phyloP scores from a whole-genome alignment of 64 coral and sea anemone species.

The Montipora foliosa region DNA sequence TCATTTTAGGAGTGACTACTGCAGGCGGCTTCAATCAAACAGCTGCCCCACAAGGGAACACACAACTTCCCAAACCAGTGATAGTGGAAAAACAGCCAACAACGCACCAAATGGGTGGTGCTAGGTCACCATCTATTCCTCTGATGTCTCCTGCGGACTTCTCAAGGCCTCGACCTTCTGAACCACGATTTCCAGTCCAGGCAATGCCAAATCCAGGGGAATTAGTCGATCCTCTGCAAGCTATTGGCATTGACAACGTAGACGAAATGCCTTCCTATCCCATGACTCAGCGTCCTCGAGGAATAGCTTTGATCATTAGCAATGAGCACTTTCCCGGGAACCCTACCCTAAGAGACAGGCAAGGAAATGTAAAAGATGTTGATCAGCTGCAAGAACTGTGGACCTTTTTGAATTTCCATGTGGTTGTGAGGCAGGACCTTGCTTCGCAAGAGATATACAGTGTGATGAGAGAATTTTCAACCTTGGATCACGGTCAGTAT shows the following conservation, averaged over 20 bases:
- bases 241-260: conserved; percentile 50
- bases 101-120: conserved; percentile 19
- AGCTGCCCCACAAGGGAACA: no score
- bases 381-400: conserved; percentile 74
- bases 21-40: not conserved
- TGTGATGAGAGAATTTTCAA: conserved; percentile 59
- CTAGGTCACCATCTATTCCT: not conserved
- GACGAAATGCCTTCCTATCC: conserved; percentile 82
- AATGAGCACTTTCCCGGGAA: conserved; percentile 73
- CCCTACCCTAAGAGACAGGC: conserved; percentile 31
- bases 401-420: conserved; percentile 75
- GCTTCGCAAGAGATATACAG: conserved; percentile 66
- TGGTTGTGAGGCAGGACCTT: conserved; percentile 29
- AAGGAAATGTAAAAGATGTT: conserved; percentile 75
- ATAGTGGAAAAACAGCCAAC: conserved; percentile 12
- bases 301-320: conserved; percentile 84
- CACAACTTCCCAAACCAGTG: not conserved
- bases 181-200: conserved; percentile 69
- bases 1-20: no score
- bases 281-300: conserved; percentile 70
- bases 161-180: not conserved
- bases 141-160: conserved; percentile 38
- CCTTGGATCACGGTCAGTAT: conserved; percentile 48
- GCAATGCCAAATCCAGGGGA: conserved; percentile 20
- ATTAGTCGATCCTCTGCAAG: not conserved